phyloP scores from a whole-genome alignment of 2,888 invertebrate species.

The Torymus auratus region DNA sequence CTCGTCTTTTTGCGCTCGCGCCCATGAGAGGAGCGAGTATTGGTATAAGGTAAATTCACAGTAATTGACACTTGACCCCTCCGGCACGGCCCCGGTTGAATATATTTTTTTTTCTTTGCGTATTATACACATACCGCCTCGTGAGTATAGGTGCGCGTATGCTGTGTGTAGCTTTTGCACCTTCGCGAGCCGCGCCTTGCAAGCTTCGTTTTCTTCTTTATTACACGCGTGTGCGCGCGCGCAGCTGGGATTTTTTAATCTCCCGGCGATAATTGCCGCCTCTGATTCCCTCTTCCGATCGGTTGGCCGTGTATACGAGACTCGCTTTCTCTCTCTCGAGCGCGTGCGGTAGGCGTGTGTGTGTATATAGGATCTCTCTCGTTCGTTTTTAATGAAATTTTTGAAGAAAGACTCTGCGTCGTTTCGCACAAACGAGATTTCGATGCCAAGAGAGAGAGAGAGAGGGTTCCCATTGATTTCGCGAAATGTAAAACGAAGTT shows the following conservation, averaged over 20 bases:
- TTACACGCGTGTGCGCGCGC: neutral
- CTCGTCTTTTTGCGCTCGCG: neutral
- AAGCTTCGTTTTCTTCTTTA: neutral
- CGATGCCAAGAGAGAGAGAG: too few relatives aligned
- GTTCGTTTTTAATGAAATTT: too few relatives aligned
- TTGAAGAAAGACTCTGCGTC: too few relatives aligned
- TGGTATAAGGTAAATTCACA: constrained; percentile 56
- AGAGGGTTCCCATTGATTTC: too few relatives aligned
- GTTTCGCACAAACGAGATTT: too few relatives aligned
- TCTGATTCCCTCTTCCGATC: neutral
- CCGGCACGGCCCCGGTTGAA: constrained; percentile 25
- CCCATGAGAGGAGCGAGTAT: constrained; percentile 22
- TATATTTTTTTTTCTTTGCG: constrained; percentile 11
- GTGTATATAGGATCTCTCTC: too few relatives aligned
- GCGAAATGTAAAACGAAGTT: too few relatives aligned
- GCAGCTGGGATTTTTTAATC: neutral
- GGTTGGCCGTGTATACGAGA: neutral
- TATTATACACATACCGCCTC: too few relatives aligned
- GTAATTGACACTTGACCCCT: constrained; percentile 59
- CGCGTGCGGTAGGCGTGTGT: too few relatives aligned
- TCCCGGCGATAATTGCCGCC: constrained; percentile 1
- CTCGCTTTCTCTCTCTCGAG: too few relatives aligned
- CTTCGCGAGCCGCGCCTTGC: too few relatives aligned
- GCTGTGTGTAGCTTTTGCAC: neutral
- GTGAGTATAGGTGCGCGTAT: neutral